A percentile compares a stretch with the other conserved stretches of the same genome.
phyloP scores from a whole-genome alignment of 1,140 invertebrate genomes.

The Drosophila sturtevanti region DNA sequence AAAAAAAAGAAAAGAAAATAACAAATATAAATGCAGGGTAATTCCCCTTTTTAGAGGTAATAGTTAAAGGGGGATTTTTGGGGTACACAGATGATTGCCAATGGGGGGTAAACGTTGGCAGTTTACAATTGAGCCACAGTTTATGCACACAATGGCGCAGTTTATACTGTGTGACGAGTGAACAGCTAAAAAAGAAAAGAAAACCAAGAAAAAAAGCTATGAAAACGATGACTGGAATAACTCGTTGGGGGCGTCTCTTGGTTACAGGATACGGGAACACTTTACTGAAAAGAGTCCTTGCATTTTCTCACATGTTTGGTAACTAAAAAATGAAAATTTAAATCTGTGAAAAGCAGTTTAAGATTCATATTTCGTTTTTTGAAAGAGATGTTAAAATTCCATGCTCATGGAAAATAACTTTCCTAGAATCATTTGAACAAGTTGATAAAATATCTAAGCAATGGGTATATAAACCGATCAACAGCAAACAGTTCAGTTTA shows the following conservation, averaged over 20 bases:
- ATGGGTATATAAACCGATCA: no score
- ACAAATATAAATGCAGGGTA: slow-evolving; percentile 20
- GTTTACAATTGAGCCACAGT: slow-evolving; percentile 67
- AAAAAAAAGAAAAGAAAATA: neutral
- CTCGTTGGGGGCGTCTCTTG: neutral
- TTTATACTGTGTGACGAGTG: slow-evolving; percentile 61
- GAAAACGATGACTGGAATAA: neutral
- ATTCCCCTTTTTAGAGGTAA: slow-evolving; percentile 24
- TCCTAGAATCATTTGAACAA: no score
- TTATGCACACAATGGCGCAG: slow-evolving; percentile 62
- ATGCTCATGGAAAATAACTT: no score
- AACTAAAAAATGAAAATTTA: neutral
- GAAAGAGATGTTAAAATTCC: no score
- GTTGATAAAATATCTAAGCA: no score
- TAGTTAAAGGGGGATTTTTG: slow-evolving; percentile 2
- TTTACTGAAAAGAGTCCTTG: neutral
- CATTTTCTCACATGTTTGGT: neutral
- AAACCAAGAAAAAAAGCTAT: neutral
- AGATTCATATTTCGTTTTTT: no score
- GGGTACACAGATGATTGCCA: slow-evolving; percentile 27
- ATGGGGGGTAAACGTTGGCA: slow-evolving; percentile 35
- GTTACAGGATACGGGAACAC: neutral
- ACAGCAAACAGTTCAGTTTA: no score
- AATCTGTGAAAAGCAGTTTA: no score
- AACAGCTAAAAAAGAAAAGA: slow-evolving; percentile 33